Conservation (phyloP, 2,113 vertebrate genomes). For the Chroicocephalus ridibundus region DNA sequence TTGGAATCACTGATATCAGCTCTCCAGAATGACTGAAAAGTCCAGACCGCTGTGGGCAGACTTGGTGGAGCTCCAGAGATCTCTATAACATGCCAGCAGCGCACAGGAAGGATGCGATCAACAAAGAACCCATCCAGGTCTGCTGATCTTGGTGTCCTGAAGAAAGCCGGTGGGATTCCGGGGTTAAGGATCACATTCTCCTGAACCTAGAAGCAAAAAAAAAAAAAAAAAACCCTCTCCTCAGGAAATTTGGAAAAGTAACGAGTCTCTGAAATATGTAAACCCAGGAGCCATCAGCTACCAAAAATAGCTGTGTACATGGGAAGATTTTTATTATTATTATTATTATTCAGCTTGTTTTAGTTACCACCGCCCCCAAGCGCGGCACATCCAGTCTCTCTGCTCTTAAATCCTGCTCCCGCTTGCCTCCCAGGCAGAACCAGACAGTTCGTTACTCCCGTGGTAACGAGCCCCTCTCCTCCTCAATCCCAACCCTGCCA, state of each 20-base stretch:
- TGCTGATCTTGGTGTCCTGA: not conserved
- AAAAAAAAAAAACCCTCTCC: not conserved
- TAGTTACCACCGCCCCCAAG: not conserved
- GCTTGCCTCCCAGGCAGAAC: not conserved
- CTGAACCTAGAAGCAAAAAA: not conserved
- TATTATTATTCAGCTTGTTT: not conserved
- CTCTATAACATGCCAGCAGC: not conserved
- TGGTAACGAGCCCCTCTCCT: not conserved
- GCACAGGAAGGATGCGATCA: fast-evolving
- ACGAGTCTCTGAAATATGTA: not conserved
- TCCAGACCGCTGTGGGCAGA: fast-evolving
- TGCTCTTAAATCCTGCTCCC: not conserved
- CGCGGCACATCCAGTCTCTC: not conserved
- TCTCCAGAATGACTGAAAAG: not conserved
- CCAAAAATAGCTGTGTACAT: not conserved
- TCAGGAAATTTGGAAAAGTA: not conserved
- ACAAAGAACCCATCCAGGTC: not conserved
- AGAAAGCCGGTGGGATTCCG: not conserved
- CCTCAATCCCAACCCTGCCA: not conserved
- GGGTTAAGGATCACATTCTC: not conserved
- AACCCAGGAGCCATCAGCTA: not conserved
- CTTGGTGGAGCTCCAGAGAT: not conserved
- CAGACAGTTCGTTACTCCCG: not conserved
- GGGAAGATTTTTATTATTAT: not conserved
- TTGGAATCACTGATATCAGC: not conserved